Percentiles rank a stretch among this genome's conserved stretches.
phyloP scores from a whole-genome alignment of 2,797 vertebrate species.

The Cryptoblepharus egeriae region DNA sequence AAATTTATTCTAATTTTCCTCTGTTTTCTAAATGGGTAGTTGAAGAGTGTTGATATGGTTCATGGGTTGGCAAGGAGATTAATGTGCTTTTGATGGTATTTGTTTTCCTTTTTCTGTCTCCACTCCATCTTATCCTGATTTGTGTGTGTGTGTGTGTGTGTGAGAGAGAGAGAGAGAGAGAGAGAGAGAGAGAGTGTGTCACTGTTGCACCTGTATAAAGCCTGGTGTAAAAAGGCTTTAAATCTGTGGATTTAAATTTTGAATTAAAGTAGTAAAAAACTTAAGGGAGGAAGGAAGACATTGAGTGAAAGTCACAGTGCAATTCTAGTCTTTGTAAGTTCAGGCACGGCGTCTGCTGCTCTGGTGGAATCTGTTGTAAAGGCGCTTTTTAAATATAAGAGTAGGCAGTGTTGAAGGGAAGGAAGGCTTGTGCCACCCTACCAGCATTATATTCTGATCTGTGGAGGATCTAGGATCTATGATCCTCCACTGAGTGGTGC shows the following conservation, averaged over 20 bases:
- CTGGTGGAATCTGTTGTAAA: no score
- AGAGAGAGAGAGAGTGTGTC: background rate
- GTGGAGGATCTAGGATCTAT: no score
- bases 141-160: no score
- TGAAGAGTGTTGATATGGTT: conserved; percentile 64
- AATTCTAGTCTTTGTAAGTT: no score
- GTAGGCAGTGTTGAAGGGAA: no score
- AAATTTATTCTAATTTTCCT: conserved; percentile 70
- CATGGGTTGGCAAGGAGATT: conserved; percentile 74
- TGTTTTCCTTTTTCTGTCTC: background rate
- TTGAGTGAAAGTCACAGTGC: background rate
- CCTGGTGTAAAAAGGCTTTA: conserved; percentile 46
- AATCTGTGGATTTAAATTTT: conserved; percentile 22
- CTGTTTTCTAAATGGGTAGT: conserved; percentile 71
- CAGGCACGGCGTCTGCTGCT: no score
- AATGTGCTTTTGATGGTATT: conserved; percentile 69
- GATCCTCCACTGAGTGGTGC: no score
- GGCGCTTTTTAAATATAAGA: no score
- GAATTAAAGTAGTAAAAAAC: background rate
- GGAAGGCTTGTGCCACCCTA: no score
- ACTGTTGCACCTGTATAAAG: conserved; percentile 55
- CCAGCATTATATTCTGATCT: conserved; percentile 35
- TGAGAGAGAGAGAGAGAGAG: no score
- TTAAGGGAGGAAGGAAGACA: background rate
- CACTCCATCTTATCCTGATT: background rate